Evolutionary conservation across 2,888 invertebrate genomes (phyloP), one percentile per base, ranked within the genome.

Genomic region (Perizoma affinitatum): DNA sequence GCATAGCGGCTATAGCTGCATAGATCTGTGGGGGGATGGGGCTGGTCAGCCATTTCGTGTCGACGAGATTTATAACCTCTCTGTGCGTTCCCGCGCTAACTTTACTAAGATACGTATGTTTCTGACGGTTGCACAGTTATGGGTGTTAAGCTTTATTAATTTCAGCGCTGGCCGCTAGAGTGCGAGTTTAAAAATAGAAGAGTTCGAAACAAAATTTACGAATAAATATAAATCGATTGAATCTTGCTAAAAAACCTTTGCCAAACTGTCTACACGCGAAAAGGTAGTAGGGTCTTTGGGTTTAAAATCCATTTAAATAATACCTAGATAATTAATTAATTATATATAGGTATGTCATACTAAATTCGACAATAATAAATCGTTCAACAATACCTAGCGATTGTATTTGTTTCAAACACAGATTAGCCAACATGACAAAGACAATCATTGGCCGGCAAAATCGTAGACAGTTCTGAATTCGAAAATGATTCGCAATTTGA

Each of bases 41-140:
- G 76, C 80, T 87, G 90, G 90, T 89, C 91, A 90, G 91, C 90
- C 90, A 90, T 91, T 90, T 83, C 90, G 88, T 88, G 90, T 89
- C 88, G 86, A 80, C 86, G 85, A 89, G 91, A 92, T 92, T 92
- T 91, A 92, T 90, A 88, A 86, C 87, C 88, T 87, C 84, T 85
- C 86, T 83, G 73, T 86, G 86, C 84, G 83, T 83, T 74, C 71
- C 68, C 72, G 78, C 82, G 82, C 84, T 83, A 83, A 84, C 86
- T 83, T 80, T 71, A 84, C 80, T 84, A 88, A 90, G 90, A 90
- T 86, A 83, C 84, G 78, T 73, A 79, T 85, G 85, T 78, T 70
- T 76, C 71, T 84, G 85, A 84, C 84, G 72, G 73, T 68, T 66
- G 67, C 53, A 58, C 74, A 66, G 71, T 69, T 67, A 69, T 63